Evolutionary conservation across 2,888 invertebrate genomes (phyloP), one percentile per base, ranked within the genome.

Genomic region (Drosophila austrosaltans): DNA sequence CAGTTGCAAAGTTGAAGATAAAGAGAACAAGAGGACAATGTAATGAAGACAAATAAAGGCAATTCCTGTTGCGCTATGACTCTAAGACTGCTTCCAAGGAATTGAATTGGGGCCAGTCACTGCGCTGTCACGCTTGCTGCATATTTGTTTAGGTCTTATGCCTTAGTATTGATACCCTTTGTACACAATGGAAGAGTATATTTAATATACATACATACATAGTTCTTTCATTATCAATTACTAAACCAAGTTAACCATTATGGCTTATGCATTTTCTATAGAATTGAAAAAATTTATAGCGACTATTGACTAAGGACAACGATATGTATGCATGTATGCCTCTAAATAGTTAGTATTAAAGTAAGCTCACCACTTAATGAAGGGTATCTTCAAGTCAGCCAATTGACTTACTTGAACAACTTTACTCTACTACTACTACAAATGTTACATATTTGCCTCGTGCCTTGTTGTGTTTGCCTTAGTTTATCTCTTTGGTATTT

Each of bases 101-200:
- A 30, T 25, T 22, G 8, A 3, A 44, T 20, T 53, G 39, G 53
- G 10, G 40, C 54, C 60, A 53, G 20, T 28, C 32, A 42, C 56
- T 60, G 56, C 67, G 57, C 40, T 61, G 69, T 72, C 81, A 83
- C 71, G 69, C 62, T 73, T 66, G 36, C 73, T 78, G 66, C 74
- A 76, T 81, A 77, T 87, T 87, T 82, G 83, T 63, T 87, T 82
- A 82, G 88, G 86, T 61, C 69, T 64, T 66, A n/a, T 32, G 48
- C 39, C 30, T 42, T 48, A 69, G 63, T 63, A 63, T 48, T 53
- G 6, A 48, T 53, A 7, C 67, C n/a, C 10, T 28, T 2, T 12
- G 36, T 8, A 36, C 36, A 36, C 36, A 36, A 36, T 36, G 2
- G 2, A 36, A 36, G 36, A 1, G 2, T 36, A 36, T 36, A 10